phyloP scores from a whole-genome alignment of 2,888 invertebrate species.

The Rhagophthalmus giganteus region DNA sequence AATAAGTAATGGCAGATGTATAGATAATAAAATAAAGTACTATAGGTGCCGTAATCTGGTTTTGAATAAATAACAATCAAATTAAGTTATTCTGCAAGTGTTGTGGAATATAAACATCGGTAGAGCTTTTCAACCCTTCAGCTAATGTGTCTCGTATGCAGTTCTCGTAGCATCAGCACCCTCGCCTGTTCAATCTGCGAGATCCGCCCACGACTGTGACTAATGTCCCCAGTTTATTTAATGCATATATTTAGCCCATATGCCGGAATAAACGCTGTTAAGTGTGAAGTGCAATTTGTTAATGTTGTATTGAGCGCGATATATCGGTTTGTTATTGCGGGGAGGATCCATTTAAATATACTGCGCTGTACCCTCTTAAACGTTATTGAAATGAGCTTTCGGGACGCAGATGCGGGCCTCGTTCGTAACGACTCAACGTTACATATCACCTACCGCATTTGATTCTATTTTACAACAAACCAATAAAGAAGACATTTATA shows the following conservation, averaged over 20 bases:
- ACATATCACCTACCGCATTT: conserved; percentile 45
- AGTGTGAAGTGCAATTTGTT: conserved; percentile 54
- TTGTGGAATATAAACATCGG: conserved; percentile 32
- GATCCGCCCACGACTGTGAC: conserved; percentile 52
- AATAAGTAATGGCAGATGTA: conserved; percentile 7
- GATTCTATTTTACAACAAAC: conserved; percentile 41
- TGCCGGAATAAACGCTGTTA: conserved; percentile 51
- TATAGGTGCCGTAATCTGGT: conserved; percentile 18
- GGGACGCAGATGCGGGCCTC: conserved; percentile 47
- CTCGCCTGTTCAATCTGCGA: conserved; percentile 34
- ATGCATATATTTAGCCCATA: conserved; percentile 55
- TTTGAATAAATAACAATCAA: conserved; percentile 19
- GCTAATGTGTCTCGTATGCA: conserved; percentile 41
- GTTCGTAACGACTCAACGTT: conserved; percentile 45
- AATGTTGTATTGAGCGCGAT: conserved; percentile 47
- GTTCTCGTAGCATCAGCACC: conserved; percentile 34
- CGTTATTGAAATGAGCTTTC: conserved; percentile 41
- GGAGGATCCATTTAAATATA: conserved; percentile 48
- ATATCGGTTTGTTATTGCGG: conserved; percentile 54
- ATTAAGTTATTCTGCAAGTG: conserved; percentile 22
- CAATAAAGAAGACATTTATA: conserved; percentile 36
- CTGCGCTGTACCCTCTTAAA: conserved; percentile 41
- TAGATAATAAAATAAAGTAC: conserved; percentile 4
- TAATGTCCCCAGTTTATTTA: conserved; percentile 50
- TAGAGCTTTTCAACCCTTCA: conserved; percentile 42